phyloP scores from a whole-genome alignment of 2,797 vertebrate species.

The Nyctalus aviator region DNA sequence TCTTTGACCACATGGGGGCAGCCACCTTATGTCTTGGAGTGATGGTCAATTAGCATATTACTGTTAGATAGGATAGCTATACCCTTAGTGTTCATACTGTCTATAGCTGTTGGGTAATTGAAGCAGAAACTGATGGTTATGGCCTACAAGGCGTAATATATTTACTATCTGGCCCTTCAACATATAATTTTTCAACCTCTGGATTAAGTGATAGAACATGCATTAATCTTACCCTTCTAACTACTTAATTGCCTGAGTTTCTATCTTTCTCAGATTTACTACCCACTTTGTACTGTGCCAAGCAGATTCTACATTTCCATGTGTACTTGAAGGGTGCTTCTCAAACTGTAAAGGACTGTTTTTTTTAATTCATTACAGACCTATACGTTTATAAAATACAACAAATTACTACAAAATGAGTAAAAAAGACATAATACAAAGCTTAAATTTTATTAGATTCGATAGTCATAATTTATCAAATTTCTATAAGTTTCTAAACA shows the following conservation, averaged over 20 bases:
- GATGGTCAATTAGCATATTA: too few relatives aligned
- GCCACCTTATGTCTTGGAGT: too few relatives aligned
- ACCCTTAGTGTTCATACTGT: neutral
- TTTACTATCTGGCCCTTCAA: neutral
- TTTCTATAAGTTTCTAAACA: constrained; percentile 4
- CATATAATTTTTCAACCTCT: neutral
- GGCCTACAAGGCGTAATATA: neutral
- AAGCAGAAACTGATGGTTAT: neutral
- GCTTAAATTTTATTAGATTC: constrained; percentile 58
- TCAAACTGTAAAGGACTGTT: neutral
- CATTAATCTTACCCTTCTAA: neutral
- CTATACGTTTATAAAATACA: neutral
- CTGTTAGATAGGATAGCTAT: neutral
- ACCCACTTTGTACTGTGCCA: neutral
- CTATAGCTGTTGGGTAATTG: neutral
- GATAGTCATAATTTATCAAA: constrained; percentile 17
- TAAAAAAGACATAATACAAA: constrained; percentile 24
- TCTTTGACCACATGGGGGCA: too few relatives aligned
- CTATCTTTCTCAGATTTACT: neutral
- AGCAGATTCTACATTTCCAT: neutral
- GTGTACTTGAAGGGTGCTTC: neutral
- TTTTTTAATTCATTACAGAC: neutral
- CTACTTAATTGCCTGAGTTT: neutral
- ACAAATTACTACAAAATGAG: constrained; percentile 18
- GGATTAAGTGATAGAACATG: neutral